Base-by-base conservation (phyloP, 2,113 vertebrate genomes). In the Megaleporinus macrocephalus region DNA sequence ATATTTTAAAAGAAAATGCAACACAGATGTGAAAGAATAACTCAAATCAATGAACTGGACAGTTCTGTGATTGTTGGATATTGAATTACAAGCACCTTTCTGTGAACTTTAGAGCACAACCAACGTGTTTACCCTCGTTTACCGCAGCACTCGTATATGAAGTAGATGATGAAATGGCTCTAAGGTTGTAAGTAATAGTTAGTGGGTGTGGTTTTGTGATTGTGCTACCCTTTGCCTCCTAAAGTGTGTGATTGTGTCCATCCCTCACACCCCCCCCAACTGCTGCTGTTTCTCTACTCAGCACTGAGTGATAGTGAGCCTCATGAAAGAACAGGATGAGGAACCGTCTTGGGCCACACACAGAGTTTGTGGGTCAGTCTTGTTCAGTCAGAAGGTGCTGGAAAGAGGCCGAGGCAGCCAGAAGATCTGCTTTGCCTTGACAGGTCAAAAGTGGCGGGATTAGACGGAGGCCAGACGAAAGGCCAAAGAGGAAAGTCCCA, bases 331-430 rank as follows among this genome's bases (percentile, higher is more conserved):
- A 22, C 62, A 59, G 33, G 65, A 62, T 69, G 65, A 59, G 62
- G 63, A 72, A 51, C 62, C 41, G 55, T 80, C 36, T 16, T 33
- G 26, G 70, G 44, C 79, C 79, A 80, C 79, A 80, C 79, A 80
- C 59, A 73, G 79, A 65, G 47, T 80, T 73, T 65, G 70, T 73
- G 59, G 44, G 69, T 65, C 59, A 65, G 70, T 47, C 79, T n/a
- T 49, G 22, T 24, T 18, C 41, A 65, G 14, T 49, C 13, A 13
- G 55, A 33, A 24, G 36, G 20, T n/a, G 47, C 29, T 27, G 26
- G 53, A 14, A 61, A 76, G 15, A 30, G 53, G 20, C 16, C 9
- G 49, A 75, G 41, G 68, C 33, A 26, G 41, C 41, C 59, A 69
- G 49, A 59, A 66, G 61, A 22, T 33, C 69, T 63, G 1, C n/a